Evolutionary conservation across 30 jellyfish, hydroid and myxozoan species (phyloP), one percentile per base, ranked within the genome.

Genomic region (Catostylus mosaicus): DNA sequence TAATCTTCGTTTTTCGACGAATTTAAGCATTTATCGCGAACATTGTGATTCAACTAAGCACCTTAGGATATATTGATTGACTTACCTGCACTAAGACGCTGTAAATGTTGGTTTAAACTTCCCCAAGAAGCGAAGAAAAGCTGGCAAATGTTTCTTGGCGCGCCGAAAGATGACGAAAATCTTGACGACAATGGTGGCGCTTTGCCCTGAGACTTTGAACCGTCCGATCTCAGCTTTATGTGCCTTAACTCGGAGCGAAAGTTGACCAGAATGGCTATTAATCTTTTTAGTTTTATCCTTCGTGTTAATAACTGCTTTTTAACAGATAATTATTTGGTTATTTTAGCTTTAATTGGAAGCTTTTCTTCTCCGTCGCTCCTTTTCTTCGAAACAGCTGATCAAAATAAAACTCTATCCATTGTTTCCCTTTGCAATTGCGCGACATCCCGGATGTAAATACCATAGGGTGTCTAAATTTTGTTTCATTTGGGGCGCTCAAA

Each of bases 381-480:
- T 72, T 30, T 11, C 83, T 20, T 38, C 32, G 24, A 52, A 72
- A 72, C 83, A 72, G 83, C 83, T 72, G 83, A 72, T 72, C 83
- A 72, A 72, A 72, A 72, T 72, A 69, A 34, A 72, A 40, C 64
- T 40, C 23, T 30, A 12, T 23, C 40, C 67, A 46, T 72, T 72
- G 83, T 72, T 72, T 72, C 56, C 30, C 56, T 61, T 3, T 35
- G 52, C 56, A 38, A 20, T 8, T 6, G 18, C 18, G 48, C 20
- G 36, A 69, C 43, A 37, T 72, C 83, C 83, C 83, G 83, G 67
- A 72, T 72, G 83, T 36, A 19, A 19, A 27, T 22, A 1, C 56
- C 70, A 27, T 69, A 51, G 70, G 69, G 83, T 36, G 83, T 29
- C 36, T 36, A 65, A 30, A 30, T 22, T 23, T n/a, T n/a, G n/a